phyloP scores from a whole-genome alignment of 2,113 vertebrate genomes.

The Cyprinodon brontotheroides region DNA sequence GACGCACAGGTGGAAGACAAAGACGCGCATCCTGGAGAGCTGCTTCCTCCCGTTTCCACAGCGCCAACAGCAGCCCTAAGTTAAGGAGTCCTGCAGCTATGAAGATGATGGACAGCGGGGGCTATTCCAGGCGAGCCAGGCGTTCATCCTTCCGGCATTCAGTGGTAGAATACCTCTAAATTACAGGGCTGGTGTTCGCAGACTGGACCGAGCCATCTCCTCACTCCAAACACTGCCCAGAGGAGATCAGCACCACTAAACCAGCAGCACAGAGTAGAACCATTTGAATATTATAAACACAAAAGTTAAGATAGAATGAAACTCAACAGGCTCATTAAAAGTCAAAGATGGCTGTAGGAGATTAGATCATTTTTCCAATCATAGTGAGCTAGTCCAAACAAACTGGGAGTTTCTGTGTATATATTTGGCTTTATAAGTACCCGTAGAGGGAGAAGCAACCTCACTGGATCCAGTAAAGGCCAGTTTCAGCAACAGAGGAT shows the following conservation, averaged over 20 bases:
- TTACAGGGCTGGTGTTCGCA: slow-evolving; percentile 68
- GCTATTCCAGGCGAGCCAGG: slow-evolving; percentile 81
- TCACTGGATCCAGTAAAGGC: neutral
- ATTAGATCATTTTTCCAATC: neutral
- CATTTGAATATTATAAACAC: neutral
- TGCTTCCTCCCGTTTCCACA: slow-evolving; percentile 76
- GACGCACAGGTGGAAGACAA: slow-evolving; percentile 87
- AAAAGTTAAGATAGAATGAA: neutral
- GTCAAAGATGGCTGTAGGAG: neutral
- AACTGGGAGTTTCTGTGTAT: too few species aligned
- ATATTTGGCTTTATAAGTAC: slow-evolving; percentile 49
- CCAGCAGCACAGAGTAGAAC: neutral
- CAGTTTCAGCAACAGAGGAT: neutral
- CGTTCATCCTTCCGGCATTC: slow-evolving; percentile 57
- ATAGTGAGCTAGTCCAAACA: slow-evolving; percentile 6
- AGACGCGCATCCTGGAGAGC: slow-evolving; percentile 86
- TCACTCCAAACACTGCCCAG: neutral
- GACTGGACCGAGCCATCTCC: slow-evolving; percentile 51
- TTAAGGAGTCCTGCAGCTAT: slow-evolving; percentile 82
- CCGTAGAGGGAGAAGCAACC: slow-evolving; percentile 70
- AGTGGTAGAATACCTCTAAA: slow-evolving; percentile 10
- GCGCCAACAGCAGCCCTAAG: slow-evolving; percentile 75
- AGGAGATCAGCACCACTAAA: neutral
- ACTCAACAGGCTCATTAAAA: neutral
- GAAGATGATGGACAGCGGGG: slow-evolving; percentile 81